Evolutionary conservation across 2,113 vertebrate species (phyloP), one percentile per base, ranked within the genome.

Genomic region (Mus spicilegus): DNA sequence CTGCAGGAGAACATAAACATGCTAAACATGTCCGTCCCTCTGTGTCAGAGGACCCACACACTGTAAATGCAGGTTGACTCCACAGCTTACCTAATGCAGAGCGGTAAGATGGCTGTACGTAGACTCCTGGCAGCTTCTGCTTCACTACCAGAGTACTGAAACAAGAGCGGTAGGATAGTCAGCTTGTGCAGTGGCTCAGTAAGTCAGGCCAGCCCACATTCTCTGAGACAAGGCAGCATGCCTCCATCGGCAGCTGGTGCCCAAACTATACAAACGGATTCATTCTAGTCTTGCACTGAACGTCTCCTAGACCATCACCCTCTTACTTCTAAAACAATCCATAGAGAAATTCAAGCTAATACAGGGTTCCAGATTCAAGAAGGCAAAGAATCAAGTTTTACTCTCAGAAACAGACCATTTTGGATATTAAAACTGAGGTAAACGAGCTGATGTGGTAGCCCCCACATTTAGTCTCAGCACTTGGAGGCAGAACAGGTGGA

Each of bases 111-210:
- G 99, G 99, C 98, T 99, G 99, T 92, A 99, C 99, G 5, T 99
- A 99, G 97, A 99, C 99, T 6, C 99, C 99, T 0, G 99, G 99
- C 65, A 99, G 97, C 95, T 99, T 99, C 98, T 99, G 99, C 98
- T 99, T 99, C 93, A 99, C 99, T 96, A 99, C 99, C 98, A 99
- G 97, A 51, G 99, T 99, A 95, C 99, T 99, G 97, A 75, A 99
- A 98, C 94, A 96, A 98, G 96, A 97, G 1, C 61, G 86, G 80
- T 16, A 61, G 12, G 54, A 72, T 0, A 9, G 24, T 89, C 70
- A 95, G 24, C n/a, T 12, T 14, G 12, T 5, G 19, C 1, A 82
- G 9, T 3, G 61, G 69, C 56, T 81, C 28, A 28, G 7, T 0
- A 22, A 14, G 85, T 12, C 87, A 61, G 9, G 72, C n/a, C 39